Conservation (phyloP, 2,888 invertebrate species). For the Thyatira batis region DNA sequence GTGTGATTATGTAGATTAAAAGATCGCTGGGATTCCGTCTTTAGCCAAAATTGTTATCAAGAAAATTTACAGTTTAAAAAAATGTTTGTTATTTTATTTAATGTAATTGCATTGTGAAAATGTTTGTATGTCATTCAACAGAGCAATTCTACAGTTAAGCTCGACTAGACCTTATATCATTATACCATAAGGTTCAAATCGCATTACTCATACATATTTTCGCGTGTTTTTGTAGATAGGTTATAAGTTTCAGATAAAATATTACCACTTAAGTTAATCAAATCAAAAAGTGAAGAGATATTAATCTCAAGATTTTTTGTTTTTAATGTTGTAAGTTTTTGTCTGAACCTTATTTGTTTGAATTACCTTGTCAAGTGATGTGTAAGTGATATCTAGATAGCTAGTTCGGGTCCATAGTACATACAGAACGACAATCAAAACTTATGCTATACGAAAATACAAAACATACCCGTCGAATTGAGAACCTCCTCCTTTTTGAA, state of each 20-base stretch:
- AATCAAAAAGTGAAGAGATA: background rate
- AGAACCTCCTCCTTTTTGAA: too few relatives aligned
- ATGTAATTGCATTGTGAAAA: too few relatives aligned
- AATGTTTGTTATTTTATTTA: too few relatives aligned
- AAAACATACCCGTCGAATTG: too few relatives aligned
- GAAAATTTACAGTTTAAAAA: too few relatives aligned
- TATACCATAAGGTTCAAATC: slow-evolving; percentile 5
- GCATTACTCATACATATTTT: slow-evolving; percentile 24
- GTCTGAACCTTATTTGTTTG: slow-evolving; percentile 26
- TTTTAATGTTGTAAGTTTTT: slow-evolving; percentile 21
- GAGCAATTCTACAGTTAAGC: background rate
- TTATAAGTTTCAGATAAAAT: slow-evolving; percentile 39
- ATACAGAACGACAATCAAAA: slow-evolving; percentile 7
- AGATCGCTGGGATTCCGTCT: too few relatives aligned
- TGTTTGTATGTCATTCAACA: background rate
- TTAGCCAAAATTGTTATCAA: too few relatives aligned
- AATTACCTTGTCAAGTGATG: slow-evolving; percentile 40
- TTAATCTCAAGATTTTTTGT: too few relatives aligned
- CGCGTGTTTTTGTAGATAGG: slow-evolving; percentile 40
- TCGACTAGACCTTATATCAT: background rate
- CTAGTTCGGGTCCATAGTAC: slow-evolving; percentile 22
- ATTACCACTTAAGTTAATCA: slow-evolving; percentile 12
- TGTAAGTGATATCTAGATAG: slow-evolving; percentile 40
- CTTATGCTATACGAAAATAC: too few relatives aligned
- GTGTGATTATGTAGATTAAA: too few relatives aligned